Conservation (phyloP, 2,113 vertebrate genomes). For the Anhinga rufa region DNA sequence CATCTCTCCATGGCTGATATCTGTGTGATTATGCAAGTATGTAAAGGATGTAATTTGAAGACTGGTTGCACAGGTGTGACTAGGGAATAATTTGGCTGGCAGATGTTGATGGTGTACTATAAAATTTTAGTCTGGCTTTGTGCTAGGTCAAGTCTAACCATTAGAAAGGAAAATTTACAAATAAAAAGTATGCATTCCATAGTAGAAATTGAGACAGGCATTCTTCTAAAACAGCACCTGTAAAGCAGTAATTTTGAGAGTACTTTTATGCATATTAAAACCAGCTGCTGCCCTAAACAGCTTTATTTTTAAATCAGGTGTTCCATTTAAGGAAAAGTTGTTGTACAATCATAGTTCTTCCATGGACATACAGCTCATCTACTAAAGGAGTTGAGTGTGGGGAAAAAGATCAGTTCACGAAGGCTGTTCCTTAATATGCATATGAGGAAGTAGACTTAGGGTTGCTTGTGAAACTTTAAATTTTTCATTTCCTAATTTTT, state of each 20-base stretch:
- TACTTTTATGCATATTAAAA: background rate
- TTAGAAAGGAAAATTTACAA: background rate
- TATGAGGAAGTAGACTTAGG: background rate
- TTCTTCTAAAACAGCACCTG: background rate
- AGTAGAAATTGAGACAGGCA: background rate
- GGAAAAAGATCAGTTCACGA: background rate
- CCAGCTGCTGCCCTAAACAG: background rate
- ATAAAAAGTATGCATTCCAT: background rate
- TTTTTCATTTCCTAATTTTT: background rate
- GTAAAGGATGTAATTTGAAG: background rate
- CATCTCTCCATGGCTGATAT: background rate
- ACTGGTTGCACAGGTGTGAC: conserved; percentile 50
- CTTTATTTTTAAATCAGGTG: background rate
- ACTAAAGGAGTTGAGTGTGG: background rate
- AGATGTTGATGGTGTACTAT: background rate
- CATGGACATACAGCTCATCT: background rate
- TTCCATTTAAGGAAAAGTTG: background rate
- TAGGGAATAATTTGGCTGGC: conserved; percentile 10
- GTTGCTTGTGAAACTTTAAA: background rate
- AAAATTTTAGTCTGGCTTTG: background rate
- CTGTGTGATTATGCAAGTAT: background rate
- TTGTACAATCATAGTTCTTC: background rate
- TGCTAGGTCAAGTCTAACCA: background rate
- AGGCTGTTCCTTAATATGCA: background rate
- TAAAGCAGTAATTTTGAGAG: background rate